phyloP scores from a whole-genome alignment of 2,888 invertebrate genomes.

The Metallyticus violacea region DNA sequence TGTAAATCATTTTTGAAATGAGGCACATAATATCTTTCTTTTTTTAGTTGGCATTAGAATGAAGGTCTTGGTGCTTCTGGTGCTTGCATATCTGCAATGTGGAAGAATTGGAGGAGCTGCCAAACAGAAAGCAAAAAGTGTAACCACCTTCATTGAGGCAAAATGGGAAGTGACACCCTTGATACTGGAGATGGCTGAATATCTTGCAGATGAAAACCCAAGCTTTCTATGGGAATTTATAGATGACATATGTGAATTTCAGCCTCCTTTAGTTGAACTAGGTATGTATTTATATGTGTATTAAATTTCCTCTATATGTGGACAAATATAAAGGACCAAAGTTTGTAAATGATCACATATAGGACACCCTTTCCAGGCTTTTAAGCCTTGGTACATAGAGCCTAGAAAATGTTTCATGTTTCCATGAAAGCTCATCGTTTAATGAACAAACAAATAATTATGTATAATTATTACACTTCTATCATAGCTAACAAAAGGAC shows the following conservation, averaged over 20 bases:
- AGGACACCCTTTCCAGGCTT: too few relatives aligned
- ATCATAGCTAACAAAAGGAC: too few relatives aligned
- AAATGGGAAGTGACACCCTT: constrained; percentile 94
- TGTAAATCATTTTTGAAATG: too few relatives aligned
- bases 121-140: constrained; percentile 68
- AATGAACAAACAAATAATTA: too few relatives aligned
- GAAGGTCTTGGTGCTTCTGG: background rate
- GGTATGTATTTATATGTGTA: constrained; percentile 49
- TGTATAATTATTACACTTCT: too few relatives aligned
- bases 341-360: too few relatives aligned
- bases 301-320: too few relatives aligned
- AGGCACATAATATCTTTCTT: background rate
- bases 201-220: constrained; percentile 74
- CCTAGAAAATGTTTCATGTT: too few relatives aligned
- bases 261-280: constrained; percentile 58
- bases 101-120: background rate
- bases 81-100: background rate
- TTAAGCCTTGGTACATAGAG: too few relatives aligned
- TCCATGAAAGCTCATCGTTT: too few relatives aligned
- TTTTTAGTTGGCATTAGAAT: background rate
- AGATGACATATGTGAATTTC: constrained; percentile 62
- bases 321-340: too few relatives aligned
- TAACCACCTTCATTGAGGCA: constrained; percentile 84
- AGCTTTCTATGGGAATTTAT: constrained; percentile 82
- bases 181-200: constrained; percentile 86